A percentile compares a stretch with the other conserved stretches of the same genome.
phyloP scores from a whole-genome alignment of 2,113 vertebrate species.

The Puffinus mauretanicus region DNA sequence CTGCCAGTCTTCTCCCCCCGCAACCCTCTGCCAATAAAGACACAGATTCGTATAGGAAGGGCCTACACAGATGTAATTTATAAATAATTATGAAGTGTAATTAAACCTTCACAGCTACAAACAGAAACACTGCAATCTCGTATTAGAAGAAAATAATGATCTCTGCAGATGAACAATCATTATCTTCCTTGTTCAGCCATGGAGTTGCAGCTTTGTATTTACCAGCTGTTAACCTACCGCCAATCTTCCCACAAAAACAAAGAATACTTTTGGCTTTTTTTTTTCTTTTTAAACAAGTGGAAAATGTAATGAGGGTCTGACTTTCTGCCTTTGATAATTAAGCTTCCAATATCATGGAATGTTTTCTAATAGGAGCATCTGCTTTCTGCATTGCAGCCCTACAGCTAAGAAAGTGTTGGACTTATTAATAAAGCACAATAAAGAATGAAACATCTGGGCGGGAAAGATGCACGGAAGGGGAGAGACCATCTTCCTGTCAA shows the following conservation, averaged over 20 bases:
- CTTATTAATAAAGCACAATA: constrained; percentile 45
- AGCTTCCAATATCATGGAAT: neutral
- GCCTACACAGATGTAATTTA: neutral
- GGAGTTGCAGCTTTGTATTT: neutral
- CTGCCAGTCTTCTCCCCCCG: neutral
- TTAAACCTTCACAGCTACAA: constrained; percentile 22
- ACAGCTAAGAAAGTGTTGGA: neutral
- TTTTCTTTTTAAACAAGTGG: neutral
- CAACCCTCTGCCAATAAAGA: neutral
- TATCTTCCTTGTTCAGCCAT: neutral
- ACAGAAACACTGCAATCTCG: neutral
- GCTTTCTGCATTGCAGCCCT: neutral
- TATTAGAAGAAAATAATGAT: constrained; percentile 19
- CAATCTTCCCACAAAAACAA: neutral
- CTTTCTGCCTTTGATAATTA: constrained; percentile 17
- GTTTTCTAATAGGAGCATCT: constrained; percentile 25
- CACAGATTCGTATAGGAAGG: neutral
- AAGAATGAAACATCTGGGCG: neutral
- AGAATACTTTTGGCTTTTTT: neutral
- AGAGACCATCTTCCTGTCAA: neutral
- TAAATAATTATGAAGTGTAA: neutral
- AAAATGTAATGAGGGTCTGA: constrained; percentile 5
- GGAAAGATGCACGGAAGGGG: neutral
- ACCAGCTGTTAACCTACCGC: neutral
- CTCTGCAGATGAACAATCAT: neutral